Evolutionary conservation across 2,113 vertebrate species (phyloP).

Genomic region (Charina bottae): DNA sequence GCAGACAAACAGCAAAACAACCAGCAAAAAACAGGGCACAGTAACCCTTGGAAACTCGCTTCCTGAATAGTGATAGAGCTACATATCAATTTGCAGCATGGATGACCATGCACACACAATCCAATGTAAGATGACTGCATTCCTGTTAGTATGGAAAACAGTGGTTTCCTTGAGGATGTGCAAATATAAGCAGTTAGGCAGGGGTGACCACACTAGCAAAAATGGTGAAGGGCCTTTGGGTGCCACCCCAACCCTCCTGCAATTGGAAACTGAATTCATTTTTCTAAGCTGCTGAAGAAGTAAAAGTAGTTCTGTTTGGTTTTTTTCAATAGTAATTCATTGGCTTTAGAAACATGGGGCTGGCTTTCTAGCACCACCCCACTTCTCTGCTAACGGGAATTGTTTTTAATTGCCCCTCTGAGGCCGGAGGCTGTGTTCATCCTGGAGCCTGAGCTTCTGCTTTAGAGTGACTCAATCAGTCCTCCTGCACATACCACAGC

Average conservation of each 20-base stretch:
- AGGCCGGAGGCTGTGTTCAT: neutral
- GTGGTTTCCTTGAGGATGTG: neutral
- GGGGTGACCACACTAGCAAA: neutral
- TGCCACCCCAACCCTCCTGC: neutral
- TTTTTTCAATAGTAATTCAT: neutral
- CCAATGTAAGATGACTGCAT: neutral
- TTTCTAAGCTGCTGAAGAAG: neutral
- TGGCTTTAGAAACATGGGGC: neutral
- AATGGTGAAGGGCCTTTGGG: neutral
- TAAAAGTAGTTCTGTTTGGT: neutral
- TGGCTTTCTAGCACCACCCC: neutral
- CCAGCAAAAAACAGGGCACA: neutral
- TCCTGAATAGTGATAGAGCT: neutral
- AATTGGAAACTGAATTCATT: neutral
- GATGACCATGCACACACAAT: neutral
- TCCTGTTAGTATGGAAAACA: neutral
- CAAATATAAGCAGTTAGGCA: neutral
- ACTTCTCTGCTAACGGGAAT: neutral
- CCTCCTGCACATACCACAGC: neutral
- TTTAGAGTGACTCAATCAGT: neutral
- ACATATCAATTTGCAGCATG: neutral
- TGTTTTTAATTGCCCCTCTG: constrained; percentile 15
- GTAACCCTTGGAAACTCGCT: neutral
- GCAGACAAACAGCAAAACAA: neutral
- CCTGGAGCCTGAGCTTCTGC: neutral